Conservation (phyloP, 2,113 vertebrate species). For the Pachycephala philippinensis region DNA sequence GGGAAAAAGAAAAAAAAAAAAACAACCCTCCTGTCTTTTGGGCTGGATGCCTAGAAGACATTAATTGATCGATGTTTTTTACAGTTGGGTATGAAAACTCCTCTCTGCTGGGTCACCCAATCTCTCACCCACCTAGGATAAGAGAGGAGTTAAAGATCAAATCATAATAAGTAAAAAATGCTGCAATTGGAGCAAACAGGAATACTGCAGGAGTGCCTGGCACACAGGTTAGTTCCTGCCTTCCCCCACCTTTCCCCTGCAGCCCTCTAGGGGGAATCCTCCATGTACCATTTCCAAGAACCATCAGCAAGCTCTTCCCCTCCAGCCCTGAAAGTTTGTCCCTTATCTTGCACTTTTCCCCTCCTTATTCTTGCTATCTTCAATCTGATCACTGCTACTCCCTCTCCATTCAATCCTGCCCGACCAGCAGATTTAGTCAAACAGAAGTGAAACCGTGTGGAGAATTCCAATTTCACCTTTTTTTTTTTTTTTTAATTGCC, state of each 20-base stretch:
- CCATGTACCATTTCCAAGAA: not conserved
- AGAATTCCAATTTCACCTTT: not conserved
- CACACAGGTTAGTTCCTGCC: not conserved
- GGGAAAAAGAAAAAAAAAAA: not conserved
- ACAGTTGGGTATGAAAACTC: not conserved
- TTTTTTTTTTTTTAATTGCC: not conserved
- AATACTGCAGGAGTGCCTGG: not conserved
- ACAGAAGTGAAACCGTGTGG: accelerated
- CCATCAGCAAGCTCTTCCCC: not conserved
- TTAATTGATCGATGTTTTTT: not conserved
- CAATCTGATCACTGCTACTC: not conserved
- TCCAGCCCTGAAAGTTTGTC: not conserved
- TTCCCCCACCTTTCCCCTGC: not conserved
- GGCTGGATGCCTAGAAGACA: not conserved
- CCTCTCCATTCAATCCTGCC: not conserved
- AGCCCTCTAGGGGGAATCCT: not conserved
- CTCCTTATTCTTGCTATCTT: not conserved
- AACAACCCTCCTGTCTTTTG: not conserved
- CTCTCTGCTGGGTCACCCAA: not conserved
- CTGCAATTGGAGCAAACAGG: not conserved
- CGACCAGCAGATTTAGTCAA: not conserved
- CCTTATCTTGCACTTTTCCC: not conserved
- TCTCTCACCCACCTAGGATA: too few relatives aligned
- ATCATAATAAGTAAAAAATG: not conserved
- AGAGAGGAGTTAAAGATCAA: not conserved